These are phyloP conservation scores for Pelodiscus sinensis DNA, from an alignment of 2,113 vertebrate genomes.

Conservation along the genomic window DNA sequence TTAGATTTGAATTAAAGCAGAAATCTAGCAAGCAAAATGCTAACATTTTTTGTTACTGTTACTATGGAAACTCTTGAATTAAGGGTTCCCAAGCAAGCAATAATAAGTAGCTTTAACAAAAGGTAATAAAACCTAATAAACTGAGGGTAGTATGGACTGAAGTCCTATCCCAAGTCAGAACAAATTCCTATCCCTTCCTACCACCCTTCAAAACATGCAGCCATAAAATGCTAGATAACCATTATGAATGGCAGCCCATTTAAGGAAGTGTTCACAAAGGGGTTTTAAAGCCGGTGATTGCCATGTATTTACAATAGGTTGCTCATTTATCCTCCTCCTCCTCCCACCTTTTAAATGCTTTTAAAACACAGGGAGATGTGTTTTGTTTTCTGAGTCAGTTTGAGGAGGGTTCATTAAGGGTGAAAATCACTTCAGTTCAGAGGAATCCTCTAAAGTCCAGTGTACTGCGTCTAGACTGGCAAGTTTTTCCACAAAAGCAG, in stretches of 20 bases:
- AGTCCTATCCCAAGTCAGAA: slow-evolving; percentile 12
- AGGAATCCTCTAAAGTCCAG: neutral
- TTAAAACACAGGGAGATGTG: neutral
- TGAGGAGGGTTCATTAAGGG: fast-evolving
- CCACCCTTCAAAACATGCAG: neutral
- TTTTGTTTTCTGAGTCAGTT: neutral
- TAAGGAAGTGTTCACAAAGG: neutral
- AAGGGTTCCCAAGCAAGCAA: slow-evolving; percentile 32
- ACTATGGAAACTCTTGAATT: slow-evolving; percentile 14
- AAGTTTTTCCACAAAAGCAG: no score
- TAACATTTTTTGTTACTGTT: neutral
- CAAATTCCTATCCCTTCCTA: neutral
- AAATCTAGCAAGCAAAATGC: neutral
- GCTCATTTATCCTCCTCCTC: fast-evolving
- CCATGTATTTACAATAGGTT: neutral
- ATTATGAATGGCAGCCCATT: neutral
- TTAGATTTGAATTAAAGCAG: slow-evolving; percentile 11
- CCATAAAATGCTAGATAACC: neutral
- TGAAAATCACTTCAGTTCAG: neutral
- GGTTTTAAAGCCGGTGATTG: neutral
- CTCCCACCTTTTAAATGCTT: neutral
- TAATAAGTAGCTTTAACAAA: neutral
- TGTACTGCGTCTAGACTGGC: no score
- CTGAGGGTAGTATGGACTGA: neutral
- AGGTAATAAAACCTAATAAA: neutral